Conservation (phyloP, 2,888 invertebrate species). For the Diplolepis rosae region DNA sequence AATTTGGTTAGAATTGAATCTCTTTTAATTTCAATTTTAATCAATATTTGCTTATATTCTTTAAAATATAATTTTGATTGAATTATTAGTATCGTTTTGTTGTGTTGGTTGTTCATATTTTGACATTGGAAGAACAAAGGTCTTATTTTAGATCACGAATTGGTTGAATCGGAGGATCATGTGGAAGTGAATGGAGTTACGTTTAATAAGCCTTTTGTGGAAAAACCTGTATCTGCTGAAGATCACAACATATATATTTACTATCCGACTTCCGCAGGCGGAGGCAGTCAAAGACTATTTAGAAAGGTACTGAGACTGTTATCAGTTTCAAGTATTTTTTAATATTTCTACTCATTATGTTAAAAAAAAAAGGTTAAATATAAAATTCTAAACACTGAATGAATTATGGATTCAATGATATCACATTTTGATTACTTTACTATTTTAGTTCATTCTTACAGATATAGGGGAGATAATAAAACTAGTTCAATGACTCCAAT, state of each 20-base stretch:
- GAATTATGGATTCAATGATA: not conserved
- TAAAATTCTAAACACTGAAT: no score
- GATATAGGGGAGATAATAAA: not conserved
- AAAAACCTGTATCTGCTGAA: conserved; percentile 99
- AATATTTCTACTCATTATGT: not conserved
- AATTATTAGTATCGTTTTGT: conserved; percentile 33
- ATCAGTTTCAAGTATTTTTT: not conserved
- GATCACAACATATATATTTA: conserved; percentile 99
- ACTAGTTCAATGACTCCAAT: not conserved
- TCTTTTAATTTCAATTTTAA: not conserved
- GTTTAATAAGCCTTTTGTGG: conserved; percentile 99
- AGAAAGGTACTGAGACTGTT: conserved; percentile 84
- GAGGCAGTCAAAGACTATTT: conserved; percentile 97
- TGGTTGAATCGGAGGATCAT: conserved; percentile 96
- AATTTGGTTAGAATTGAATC: not conserved
- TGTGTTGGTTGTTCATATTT: conserved; percentile 52
- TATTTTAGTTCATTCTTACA: not conserved
- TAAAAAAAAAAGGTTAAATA: not conserved
- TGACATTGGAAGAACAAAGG: conserved; percentile 61
- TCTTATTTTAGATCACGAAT: conserved; percentile 83
- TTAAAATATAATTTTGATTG: not conserved
- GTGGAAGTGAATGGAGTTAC: conserved; percentile 96
- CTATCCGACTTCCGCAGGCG: conserved; percentile 98
- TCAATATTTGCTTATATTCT: not conserved
- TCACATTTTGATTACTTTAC: not conserved